Evolutionary conservation across 2,113 vertebrate species (phyloP).

Genomic region (Hucho hucho): DNA sequence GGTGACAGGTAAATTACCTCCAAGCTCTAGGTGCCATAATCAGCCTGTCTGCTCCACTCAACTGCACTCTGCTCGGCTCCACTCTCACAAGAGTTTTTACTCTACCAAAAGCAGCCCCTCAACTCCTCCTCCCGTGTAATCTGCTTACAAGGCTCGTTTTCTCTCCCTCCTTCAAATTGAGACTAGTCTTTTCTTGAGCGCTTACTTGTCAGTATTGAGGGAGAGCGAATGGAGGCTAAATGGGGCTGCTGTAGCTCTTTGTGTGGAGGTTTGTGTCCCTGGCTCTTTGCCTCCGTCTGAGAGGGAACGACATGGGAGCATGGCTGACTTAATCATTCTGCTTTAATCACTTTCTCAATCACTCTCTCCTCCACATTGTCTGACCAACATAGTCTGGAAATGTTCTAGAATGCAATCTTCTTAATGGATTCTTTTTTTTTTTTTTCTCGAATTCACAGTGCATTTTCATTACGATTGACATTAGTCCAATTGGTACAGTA

Average conservation of each 20-base stretch:
- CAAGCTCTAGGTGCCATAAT: slow-evolving; percentile 27
- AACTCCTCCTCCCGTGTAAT: slow-evolving; percentile 13
- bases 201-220: slow-evolving; percentile 43
- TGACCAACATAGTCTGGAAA: neutral
- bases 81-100: slow-evolving; percentile 7
- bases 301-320: neutral
- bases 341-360: neutral
- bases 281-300: slow-evolving; percentile 7
- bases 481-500: no score
- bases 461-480: no score
- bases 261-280: slow-evolving; percentile 21
- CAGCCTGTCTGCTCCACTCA: slow-evolving; percentile 20
- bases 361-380: neutral
- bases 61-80: neutral
- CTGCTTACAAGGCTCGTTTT: slow-evolving; percentile 3
- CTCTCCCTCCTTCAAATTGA: slow-evolving; percentile 22
- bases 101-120: neutral
- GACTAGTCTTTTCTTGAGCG: slow-evolving; percentile 16
- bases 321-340: neutral
- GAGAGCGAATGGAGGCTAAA: slow-evolving; percentile 27
- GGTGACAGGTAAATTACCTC: slow-evolving; percentile 45
- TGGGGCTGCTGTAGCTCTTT: slow-evolving; percentile 9
- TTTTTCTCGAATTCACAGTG: neutral
- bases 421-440: neutral
- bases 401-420: neutral